phyloP scores from a whole-genome alignment of 2,113 vertebrate genomes.

The human region GRCh38 chr1:112582501-112583000 shows the following conservation, averaged over 20 bases:
- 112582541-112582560: constrained; percentile 35
- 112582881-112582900: constrained; percentile 50
- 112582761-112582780: constrained; percentile 45
- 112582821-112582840: constrained; percentile 18
- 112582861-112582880: constrained; percentile 57
- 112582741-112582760: background rate
- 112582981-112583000: constrained; percentile 51
- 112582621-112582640: constrained; percentile 30
- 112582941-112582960: constrained; percentile 42
- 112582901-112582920: constrained; percentile 55
- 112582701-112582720: constrained; percentile 26
- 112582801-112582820: constrained; percentile 23
- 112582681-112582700: constrained; percentile 45
- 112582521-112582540: constrained; percentile 37
- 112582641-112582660: background rate
- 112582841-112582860: constrained; percentile 49
- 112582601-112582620: constrained; percentile 36
- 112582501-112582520: constrained; percentile 20
- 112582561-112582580: constrained; percentile 9
- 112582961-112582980: constrained; percentile 43
- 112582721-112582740: background rate
- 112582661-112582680: constrained; percentile 10
- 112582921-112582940: constrained; percentile 46
- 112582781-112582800: constrained; percentile 45
- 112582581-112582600: constrained; percentile 62